Evolutionary conservation across 35 echinoderm and acorn worm species (phyloP).

Genomic region (Nesometra sesokonis): DNA sequence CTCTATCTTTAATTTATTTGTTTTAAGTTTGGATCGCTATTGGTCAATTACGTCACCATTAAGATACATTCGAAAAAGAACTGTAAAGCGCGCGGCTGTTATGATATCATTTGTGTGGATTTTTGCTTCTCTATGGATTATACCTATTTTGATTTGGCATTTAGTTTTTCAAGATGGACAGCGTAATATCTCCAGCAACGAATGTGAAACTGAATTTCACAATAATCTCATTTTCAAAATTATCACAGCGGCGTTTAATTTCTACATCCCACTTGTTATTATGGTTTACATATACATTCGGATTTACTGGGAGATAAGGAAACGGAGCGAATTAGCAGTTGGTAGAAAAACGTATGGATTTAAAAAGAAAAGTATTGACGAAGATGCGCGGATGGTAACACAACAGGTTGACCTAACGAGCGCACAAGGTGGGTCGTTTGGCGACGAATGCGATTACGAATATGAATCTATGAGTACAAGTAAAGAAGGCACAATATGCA

Average conservation of each 20-base stretch:
- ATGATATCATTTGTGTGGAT: conserved; percentile 87
- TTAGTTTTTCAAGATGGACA: conserved; percentile 25
- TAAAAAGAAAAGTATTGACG: background rate
- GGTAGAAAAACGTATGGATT: conserved; percentile 33
- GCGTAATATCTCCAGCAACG: conserved; percentile 21
- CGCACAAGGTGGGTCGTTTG: background rate
- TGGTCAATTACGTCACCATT: conserved; percentile 91
- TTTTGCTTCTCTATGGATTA: conserved; percentile 45
- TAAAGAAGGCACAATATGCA: background rate
- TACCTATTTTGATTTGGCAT: conserved; percentile 78
- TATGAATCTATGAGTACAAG: background rate
- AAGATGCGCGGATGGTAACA: background rate
- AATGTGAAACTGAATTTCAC: conserved; percentile 86
- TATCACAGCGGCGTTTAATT: conserved; percentile 79
- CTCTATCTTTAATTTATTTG: conserved; percentile 93
- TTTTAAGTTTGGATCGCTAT: conserved; percentile 87
- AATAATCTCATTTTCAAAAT: conserved; percentile 63
- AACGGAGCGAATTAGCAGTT: conserved; percentile 58
- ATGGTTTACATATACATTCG: conserved; percentile 77
- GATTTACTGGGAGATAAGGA: conserved; percentile 77
- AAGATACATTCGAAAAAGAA: conserved; percentile 87
- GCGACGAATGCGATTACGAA: background rate
- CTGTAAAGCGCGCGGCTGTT: conserved; percentile 60
- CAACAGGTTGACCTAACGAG: background rate
- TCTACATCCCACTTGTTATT: conserved; percentile 70